These are phyloP conservation scores for Ormyrus labotus DNA, from an alignment of 2,888 invertebrate genomes.

Conservation along the genomic window DNA sequence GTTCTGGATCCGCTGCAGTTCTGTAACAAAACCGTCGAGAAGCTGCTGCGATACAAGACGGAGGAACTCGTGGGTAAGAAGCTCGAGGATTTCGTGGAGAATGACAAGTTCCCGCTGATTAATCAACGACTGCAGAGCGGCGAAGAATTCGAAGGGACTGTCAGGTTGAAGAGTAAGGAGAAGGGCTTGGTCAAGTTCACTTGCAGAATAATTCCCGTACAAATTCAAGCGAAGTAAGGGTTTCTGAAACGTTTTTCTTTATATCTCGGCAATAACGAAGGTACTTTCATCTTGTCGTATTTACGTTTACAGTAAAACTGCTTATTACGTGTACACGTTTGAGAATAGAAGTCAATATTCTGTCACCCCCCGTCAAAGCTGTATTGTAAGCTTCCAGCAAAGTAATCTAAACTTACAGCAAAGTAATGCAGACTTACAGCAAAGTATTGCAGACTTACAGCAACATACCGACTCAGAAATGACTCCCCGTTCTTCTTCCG, in stretches of 20 bases:
- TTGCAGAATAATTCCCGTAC: constrained; percentile 85
- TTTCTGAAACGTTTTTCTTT: constrained; percentile 66
- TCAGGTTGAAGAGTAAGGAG: constrained; percentile 84
- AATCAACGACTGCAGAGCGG: constrained; percentile 81
- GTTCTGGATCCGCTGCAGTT: constrained; percentile 76
- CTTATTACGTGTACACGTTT: constrained; percentile 41
- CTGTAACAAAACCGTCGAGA: constrained; percentile 91
- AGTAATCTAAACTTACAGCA: too few species aligned
- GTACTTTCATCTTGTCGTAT: not conserved
- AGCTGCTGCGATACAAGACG: constrained; percentile 84
- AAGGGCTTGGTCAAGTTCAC: constrained; percentile 88
- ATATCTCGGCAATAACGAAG: too few species aligned
- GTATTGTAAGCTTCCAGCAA: too few species aligned
- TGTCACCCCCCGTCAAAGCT: too few species aligned
- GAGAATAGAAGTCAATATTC: not conserved
- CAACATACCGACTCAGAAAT: too few species aligned
- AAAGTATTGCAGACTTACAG: too few species aligned
- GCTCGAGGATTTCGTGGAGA: constrained; percentile 78
- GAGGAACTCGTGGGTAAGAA: constrained; percentile 81
- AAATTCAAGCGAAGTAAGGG: constrained; percentile 64
- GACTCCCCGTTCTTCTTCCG: too few species aligned
- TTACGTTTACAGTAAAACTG: constrained; percentile 19
- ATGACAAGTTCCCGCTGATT: constrained; percentile 78
- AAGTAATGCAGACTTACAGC: too few species aligned
- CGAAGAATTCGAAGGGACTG: constrained; percentile 86